Evolutionary conservation across 2,888 invertebrate genomes (phyloP).

Genomic region (Bombylius major): DNA sequence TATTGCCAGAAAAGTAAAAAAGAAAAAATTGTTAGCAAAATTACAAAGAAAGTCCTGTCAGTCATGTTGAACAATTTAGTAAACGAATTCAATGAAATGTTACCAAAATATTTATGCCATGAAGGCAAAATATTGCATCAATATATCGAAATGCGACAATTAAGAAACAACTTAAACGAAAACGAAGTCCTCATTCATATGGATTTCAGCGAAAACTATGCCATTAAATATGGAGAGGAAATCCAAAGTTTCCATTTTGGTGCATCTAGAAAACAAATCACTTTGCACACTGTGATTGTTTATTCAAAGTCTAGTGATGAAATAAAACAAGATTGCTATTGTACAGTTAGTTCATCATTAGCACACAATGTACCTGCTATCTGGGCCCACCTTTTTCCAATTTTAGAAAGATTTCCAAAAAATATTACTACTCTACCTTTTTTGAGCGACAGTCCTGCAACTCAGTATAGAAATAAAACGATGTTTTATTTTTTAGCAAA

Average conservation of each 20-base stretch:
- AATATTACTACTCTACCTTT: not conserved
- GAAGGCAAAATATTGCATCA: not conserved
- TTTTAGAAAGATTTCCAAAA: not conserved
- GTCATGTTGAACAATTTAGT: not conserved
- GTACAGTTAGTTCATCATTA: not conserved
- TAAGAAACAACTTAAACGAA: not conserved
- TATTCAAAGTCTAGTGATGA: not conserved
- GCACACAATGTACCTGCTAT: not conserved
- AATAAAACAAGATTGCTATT: not conserved
- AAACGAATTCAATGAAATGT: not conserved
- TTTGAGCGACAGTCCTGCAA: not conserved
- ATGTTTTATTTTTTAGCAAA: not conserved
- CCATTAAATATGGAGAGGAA: not conserved
- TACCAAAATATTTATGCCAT: not conserved
- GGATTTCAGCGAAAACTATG: slow-evolving; percentile 1
- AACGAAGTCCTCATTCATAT: not conserved
- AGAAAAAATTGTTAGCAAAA: not conserved
- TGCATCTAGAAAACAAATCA: not conserved
- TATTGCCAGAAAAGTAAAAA: not conserved
- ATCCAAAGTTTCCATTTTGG: slow-evolving; percentile 1
- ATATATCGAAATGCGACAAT: not conserved
- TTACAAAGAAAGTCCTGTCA: not conserved
- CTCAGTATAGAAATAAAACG: not conserved
- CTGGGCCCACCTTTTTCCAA: not conserved
- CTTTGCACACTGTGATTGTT: not conserved